Conservation (phyloP, 2,797 vertebrate genomes). For the Anguilla megastoma region DNA sequence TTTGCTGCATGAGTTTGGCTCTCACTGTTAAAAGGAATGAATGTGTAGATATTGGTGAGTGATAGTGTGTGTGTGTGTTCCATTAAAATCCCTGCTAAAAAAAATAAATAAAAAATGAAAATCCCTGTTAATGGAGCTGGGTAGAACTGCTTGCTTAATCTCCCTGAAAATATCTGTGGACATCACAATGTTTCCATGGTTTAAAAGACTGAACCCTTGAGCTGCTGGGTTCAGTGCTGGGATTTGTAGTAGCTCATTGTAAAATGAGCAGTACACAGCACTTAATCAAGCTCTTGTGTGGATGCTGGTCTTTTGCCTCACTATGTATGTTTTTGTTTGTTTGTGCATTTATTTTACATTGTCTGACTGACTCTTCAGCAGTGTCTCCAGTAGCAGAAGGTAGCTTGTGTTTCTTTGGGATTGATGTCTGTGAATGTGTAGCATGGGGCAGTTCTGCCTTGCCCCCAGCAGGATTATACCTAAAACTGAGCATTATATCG, state of each 20-base stretch:
- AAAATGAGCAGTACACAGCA: no score
- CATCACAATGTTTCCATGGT: neutral
- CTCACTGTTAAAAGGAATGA: no score
- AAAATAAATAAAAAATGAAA: no score
- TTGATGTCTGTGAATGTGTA: neutral
- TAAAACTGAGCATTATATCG: neutral
- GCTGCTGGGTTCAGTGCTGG: neutral
- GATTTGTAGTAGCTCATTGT: neutral
- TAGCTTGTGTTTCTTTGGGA: neutral
- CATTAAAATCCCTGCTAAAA: no score
- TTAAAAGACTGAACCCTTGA: neutral
- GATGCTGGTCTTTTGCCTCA: neutral
- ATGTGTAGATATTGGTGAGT: no score
- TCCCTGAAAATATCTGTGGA: neutral
- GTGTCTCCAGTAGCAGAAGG: neutral
- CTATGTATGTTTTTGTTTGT: no score
- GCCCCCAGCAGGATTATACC: neutral
- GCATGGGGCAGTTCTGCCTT: neutral
- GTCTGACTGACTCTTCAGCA: neutral
- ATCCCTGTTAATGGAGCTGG: no score
- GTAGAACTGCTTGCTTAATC: neutral
- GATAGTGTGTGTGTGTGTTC: no score
- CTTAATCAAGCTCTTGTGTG: neutral
- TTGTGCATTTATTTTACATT: neutral
- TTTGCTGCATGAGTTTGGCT: no score